Evolutionary conservation across 2,888 invertebrate genomes (phyloP).

Genomic region (Drosophila cracens): DNA sequence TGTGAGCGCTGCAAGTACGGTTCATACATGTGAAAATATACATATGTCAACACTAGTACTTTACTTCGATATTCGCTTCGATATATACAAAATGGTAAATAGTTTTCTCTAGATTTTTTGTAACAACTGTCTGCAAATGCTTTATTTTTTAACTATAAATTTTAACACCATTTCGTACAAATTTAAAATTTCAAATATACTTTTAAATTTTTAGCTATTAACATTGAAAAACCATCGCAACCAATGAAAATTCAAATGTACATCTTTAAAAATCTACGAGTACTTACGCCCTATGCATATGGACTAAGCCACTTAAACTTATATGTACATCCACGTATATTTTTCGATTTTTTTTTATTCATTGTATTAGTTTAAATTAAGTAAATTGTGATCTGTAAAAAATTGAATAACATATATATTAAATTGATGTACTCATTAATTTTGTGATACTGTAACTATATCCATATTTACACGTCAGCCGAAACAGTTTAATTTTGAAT

Average conservation of each 20-base stretch:
- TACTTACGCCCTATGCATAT: neutral
- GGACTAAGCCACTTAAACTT: neutral
- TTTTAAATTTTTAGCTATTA: neutral
- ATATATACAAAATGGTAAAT: neutral
- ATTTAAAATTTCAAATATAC: neutral
- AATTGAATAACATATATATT: neutral
- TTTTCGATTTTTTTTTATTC: neutral
- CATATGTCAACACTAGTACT: neutral
- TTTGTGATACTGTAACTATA: neutral
- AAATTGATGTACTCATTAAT: neutral
- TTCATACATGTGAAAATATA: neutral
- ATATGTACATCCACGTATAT: neutral
- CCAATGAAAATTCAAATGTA: neutral
- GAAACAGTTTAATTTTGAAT: slow-evolving; percentile 61
- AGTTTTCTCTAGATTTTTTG: neutral
- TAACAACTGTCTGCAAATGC: neutral
- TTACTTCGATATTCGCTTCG: no score
- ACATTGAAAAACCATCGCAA: neutral
- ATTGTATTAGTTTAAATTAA: neutral
- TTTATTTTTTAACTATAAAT: neutral
- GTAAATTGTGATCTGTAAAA: neutral
- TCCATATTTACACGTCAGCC: slow-evolving; percentile 48
- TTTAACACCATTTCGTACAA: neutral
- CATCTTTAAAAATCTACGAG: neutral
- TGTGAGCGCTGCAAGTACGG: no score